phyloP scores from a whole-genome alignment of 2,113 vertebrate species.

The Rhynchomys soricoides region DNA sequence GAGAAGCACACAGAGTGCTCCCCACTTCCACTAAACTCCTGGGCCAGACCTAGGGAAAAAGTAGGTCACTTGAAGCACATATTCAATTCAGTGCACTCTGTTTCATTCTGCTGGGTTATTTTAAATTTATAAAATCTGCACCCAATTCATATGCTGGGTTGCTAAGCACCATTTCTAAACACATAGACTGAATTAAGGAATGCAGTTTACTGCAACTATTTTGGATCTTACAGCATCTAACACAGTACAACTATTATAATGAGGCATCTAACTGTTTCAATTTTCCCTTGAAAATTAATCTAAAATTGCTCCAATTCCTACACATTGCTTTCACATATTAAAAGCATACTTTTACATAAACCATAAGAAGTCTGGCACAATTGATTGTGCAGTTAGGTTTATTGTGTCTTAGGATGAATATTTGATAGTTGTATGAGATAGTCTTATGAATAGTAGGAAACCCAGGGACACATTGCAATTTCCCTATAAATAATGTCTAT shows the following conservation, averaged over 20 bases:
- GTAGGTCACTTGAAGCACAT: background rate
- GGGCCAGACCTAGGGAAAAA: background rate
- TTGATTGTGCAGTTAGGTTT: slow-evolving; percentile 22
- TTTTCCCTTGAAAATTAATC: slow-evolving; percentile 52
- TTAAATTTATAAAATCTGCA: slow-evolving; percentile 38
- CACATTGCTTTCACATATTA: slow-evolving; percentile 42
- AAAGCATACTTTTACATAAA: slow-evolving; percentile 45
- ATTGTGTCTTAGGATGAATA: slow-evolving; percentile 57
- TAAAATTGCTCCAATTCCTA: slow-evolving; percentile 29
- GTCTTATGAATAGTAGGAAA: slow-evolving; percentile 38
- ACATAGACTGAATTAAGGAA: slow-evolving; percentile 41
- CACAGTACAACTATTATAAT: slow-evolving; percentile 19
- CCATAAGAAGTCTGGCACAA: background rate
- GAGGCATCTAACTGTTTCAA: background rate
- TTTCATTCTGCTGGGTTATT: slow-evolving; percentile 24
- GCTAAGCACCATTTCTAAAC: slow-evolving; percentile 30
- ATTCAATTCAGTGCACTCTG: background rate
- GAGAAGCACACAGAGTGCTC: background rate
- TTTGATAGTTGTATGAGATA: slow-evolving; percentile 8
- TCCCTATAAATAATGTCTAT: background rate
- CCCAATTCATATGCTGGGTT: slow-evolving; percentile 18
- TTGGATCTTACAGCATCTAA: slow-evolving; percentile 55
- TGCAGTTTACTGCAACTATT: background rate
- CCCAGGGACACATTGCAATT: background rate
- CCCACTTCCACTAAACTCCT: background rate